A percentile compares a stretch with the other conserved stretches of the same genome.
Evolutionary conservation across 2,797 vertebrate species (phyloP).

Genomic region (Eulemur coronatus): DNA sequence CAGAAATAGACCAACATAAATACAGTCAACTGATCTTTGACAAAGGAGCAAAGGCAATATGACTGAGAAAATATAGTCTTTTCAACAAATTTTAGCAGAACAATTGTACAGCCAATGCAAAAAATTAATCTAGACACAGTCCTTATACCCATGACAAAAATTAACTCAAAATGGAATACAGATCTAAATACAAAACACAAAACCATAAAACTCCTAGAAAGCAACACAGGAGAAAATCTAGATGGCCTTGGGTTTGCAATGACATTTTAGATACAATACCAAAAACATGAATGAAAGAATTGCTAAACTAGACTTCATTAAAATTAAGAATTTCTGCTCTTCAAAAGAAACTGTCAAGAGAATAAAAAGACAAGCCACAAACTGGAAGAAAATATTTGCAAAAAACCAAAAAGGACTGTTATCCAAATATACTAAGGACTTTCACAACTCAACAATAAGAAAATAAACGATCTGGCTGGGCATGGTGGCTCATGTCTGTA

Average conservation of each 20-base stretch:
- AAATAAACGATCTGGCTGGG: not conserved
- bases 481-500: not conserved
- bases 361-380: not conserved
- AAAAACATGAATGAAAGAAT: not conserved
- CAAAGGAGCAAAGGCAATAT: not conserved
- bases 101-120: not conserved
- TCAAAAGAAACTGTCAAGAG: not conserved
- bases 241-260: not conserved
- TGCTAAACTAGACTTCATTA: not conserved
- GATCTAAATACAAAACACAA: not conserved
- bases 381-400: not conserved
- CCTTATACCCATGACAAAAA: not conserved
- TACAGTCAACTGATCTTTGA: not conserved
- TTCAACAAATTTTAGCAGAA: not conserved
- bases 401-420: not conserved
- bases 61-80: not conserved
- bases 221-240: not conserved
- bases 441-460: not conserved
- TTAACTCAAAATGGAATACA: not conserved
- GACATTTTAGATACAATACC: not conserved
- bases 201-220: not conserved
- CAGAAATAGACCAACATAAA: not conserved
- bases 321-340: not conserved
- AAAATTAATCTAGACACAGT: not conserved
- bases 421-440: not conserved